Evolutionary conservation across 1,140 invertebrate genomes (phyloP).

Genomic region (Drosophila leontia): DNA sequence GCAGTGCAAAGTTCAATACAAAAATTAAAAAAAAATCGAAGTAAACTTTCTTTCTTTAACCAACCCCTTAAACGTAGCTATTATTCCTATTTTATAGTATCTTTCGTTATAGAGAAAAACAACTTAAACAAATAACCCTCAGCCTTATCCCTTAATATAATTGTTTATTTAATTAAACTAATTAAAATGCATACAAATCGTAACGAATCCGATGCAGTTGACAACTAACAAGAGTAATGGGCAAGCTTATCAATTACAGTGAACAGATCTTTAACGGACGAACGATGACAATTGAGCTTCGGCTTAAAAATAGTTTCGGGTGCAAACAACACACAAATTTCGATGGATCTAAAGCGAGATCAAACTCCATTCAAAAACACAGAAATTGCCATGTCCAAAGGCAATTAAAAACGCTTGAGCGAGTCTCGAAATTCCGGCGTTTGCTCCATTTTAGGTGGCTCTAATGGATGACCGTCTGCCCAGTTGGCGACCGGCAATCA

Average conservation of each 20-base stretch:
- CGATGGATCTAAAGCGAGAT: slow-evolving; percentile 13
- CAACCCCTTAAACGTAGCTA: too few species aligned
- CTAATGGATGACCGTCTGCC: slow-evolving; percentile 46
- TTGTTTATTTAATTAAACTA: background rate
- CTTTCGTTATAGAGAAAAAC: too few species aligned
- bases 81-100: too few species aligned
- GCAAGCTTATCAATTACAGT: slow-evolving; percentile 17
- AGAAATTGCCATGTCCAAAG: slow-evolving; percentile 19
- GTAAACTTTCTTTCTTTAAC: too few species aligned
- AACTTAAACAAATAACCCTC: background rate
- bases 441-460: slow-evolving; percentile 30
- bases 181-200: slow-evolving; percentile 19
- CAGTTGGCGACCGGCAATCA: slow-evolving; percentile 55
- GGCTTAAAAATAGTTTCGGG: slow-evolving; percentile 15
- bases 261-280: slow-evolving; percentile 10
- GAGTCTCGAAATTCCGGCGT: background rate
- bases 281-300: slow-evolving; percentile 1
- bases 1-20: too few species aligned
- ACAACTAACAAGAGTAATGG: slow-evolving; percentile 14
- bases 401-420: slow-evolving; percentile 54
- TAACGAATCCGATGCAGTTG: background rate
- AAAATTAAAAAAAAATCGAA: too few species aligned
- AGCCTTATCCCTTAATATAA: background rate
- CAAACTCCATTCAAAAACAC: slow-evolving; percentile 25
- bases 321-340: slow-evolving; percentile 29